phyloP scores from a whole-genome alignment of 1,140 invertebrate genomes.

The Pseudomyrmex sp. region DNA sequence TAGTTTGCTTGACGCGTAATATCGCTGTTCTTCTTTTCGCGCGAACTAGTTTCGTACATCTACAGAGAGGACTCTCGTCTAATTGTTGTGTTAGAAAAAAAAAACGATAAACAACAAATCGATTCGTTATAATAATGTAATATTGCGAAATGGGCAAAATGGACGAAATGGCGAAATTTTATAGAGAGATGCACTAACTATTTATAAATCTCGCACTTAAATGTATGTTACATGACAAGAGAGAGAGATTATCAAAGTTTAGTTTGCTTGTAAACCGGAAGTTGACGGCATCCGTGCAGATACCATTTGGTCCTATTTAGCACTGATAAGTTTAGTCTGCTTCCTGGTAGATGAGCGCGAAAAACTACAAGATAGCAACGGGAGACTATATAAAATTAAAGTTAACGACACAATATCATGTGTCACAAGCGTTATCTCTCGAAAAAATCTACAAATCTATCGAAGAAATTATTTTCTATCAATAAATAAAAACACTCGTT shows the following conservation, averaged over 20 bases:
- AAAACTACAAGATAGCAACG: background rate
- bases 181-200: background rate
- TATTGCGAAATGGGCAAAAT: background rate
- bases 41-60: slow-evolving; percentile 28
- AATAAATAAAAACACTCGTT: background rate
- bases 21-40: background rate
- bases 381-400: background rate
- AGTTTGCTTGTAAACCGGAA: slow-evolving; percentile 56
- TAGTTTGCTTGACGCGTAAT: slow-evolving; percentile 32
- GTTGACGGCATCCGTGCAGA: slow-evolving; percentile 53
- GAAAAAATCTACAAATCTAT: background rate
- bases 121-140: background rate
- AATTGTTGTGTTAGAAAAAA: slow-evolving; percentile 9
- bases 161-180: background rate
- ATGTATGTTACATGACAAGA: slow-evolving; percentile 11
- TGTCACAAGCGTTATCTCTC: background rate
- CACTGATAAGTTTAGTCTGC: slow-evolving; percentile 53
- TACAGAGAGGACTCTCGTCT: slow-evolving; percentile 13
- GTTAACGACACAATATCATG: background rate
- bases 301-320: slow-evolving; percentile 63
- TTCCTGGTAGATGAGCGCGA: slow-evolving; percentile 51
- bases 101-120: background rate
- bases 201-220: no score
- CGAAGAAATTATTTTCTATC: background rate
- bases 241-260: slow-evolving; percentile 28